These are phyloP conservation scores for Ceratotherium simum DNA, from an alignment of 2,113 vertebrate genomes.

Conservation along the genomic window DNA sequence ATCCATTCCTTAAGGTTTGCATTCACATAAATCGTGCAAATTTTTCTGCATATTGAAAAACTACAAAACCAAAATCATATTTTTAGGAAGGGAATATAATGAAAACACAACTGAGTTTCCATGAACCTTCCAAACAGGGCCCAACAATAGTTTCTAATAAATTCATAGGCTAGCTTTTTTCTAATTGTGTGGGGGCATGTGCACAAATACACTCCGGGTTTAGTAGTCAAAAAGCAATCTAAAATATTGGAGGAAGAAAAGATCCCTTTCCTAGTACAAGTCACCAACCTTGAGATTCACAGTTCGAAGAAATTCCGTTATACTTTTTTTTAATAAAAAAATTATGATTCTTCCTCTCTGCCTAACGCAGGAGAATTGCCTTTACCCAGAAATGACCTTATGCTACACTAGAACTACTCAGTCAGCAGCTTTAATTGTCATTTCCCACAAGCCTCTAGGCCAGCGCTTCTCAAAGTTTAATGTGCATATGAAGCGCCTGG, in stretches of 20 bases:
- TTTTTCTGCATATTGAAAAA: slow-evolving; percentile 34
- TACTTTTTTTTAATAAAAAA: slow-evolving; percentile 23
- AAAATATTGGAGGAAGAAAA: not conserved
- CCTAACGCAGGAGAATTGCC: slow-evolving; percentile 49
- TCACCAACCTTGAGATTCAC: slow-evolving; percentile 15
- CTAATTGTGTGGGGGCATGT: not conserved
- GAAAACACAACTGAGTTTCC: slow-evolving; percentile 3
- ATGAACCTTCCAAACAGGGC: not conserved
- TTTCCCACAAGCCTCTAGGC: slow-evolving; percentile 65
- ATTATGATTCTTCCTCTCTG: slow-evolving; percentile 55
- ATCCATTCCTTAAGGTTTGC: slow-evolving; percentile 31
- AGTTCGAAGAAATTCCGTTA: slow-evolving; percentile 50
- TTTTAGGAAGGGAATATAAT: slow-evolving; percentile 62
- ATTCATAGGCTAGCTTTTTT: not conserved
- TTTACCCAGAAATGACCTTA: slow-evolving; percentile 67
- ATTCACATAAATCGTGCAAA: not conserved
- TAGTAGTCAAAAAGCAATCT: not conserved
- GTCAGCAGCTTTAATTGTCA: slow-evolving; percentile 76
- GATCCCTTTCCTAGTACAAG: slow-evolving; percentile 1
- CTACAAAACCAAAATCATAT: slow-evolving; percentile 1
- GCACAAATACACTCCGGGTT: not conserved
- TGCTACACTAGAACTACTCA: slow-evolving; percentile 45
- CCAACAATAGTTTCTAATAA: slow-evolving; percentile 30
- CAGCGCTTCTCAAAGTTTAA: slow-evolving; percentile 66
- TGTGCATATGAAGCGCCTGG: slow-evolving; percentile 37